Conservation (phyloP, 2,888 invertebrate species). For the Sclerodermus sp. region DNA sequence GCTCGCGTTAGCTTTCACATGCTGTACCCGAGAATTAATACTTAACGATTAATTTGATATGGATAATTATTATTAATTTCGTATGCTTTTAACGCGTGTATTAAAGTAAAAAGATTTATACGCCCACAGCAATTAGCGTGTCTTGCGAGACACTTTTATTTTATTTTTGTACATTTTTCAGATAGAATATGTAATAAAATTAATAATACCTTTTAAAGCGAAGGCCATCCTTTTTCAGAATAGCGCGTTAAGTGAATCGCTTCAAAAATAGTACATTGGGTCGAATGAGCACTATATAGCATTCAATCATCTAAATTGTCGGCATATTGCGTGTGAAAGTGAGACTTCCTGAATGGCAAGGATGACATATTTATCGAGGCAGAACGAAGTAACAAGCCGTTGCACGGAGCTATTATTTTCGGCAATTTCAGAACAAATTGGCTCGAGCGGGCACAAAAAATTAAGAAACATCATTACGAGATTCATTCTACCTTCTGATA, state of each 20-base stretch:
- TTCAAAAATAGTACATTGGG: background rate
- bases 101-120: no score
- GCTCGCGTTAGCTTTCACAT: no score
- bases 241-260: background rate
- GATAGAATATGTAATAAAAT: no score
- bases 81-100: no score
- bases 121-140: no score
- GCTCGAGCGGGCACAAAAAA: background rate
- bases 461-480: background rate
- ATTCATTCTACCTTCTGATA: background rate
- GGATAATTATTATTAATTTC: no score
- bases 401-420: background rate
- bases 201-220: no score
- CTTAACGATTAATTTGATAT: no score
- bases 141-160: no score
- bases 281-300: background rate
- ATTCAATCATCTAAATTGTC: background rate
- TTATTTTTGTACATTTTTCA: no score
- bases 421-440: background rate
- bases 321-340: background rate
- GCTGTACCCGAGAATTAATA: no score
- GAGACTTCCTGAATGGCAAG: background rate
- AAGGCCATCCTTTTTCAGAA: background rate
- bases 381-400: background rate
- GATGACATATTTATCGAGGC: background rate